Conservation (phyloP, 2,888 invertebrate species). For the Agrotis clavis region DNA sequence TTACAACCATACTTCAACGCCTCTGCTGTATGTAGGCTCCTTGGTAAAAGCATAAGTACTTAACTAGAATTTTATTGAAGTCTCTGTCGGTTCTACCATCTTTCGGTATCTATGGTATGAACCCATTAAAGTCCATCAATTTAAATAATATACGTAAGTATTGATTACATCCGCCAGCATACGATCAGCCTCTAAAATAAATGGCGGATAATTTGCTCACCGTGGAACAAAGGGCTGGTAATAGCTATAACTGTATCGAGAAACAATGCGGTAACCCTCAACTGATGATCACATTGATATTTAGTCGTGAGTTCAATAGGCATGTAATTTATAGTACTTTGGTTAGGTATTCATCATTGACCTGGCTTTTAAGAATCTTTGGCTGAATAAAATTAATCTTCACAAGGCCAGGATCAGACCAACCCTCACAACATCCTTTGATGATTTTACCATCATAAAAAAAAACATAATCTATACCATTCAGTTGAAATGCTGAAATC, state of each 20-base stretch:
- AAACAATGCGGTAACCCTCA: conserved; percentile 38
- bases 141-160: conserved; percentile 51
- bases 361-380: background rate
- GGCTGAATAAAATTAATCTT: background rate
- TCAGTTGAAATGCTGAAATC: too few species aligned
- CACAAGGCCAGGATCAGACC: too few species aligned
- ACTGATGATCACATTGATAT: conserved; percentile 35
- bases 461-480: too few species aligned
- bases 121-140: conserved; percentile 54
- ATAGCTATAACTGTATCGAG: conserved; percentile 45
- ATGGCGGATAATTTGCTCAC: conserved; percentile 49
- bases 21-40: too few species aligned
- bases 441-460: too few species aligned
- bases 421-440: too few species aligned
- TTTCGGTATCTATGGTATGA: conserved; percentile 3
- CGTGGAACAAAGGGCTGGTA: conserved; percentile 61
- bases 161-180: conserved; percentile 62
- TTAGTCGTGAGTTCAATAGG: conserved; percentile 18
- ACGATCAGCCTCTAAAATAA: conserved; percentile 53
- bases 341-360: background rate
- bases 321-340: background rate
- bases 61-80: background rate
- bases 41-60: too few species aligned
- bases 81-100: background rate
- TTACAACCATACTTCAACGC: too few species aligned